Base-by-base conservation (phyloP, 2,888 invertebrate genomes). In the Notocelia uddmanniana region DNA sequence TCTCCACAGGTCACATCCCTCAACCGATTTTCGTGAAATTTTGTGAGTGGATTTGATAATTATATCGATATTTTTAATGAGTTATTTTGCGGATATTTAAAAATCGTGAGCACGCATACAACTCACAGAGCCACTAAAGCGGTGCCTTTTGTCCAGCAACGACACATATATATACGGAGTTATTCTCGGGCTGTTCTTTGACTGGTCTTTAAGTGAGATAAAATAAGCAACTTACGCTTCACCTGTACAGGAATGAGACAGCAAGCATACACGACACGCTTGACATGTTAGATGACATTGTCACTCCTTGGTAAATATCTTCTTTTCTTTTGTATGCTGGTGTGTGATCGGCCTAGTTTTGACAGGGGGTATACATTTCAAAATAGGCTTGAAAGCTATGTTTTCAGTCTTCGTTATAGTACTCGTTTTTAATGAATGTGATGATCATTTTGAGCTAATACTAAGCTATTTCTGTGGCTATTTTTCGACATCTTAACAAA, bases 221-320 rank as follows among this genome's bases (percentile, higher is more conserved):
- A 52, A 52, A 63, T 63, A 63, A 52, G 63, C 50, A 52, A 37
- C 64, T 23, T 19, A 54, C 64, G 31, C 58, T 71, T 71, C 66
- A 67, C 41, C 48, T 50, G 48, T 50, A 45, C 71, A 71, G 71
- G 71, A 71, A 67, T 71, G 71, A 67, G 19, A 69, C 68, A 67
- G 41, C 45, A 73, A 69, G 74, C 73, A 77, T 70, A 37, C 67
- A 48, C 57, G 48, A 67, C 75, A 75, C 69, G 72, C 72, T 67
- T 67, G 54, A 60, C 68, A 60, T 68, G 19, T 62, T 72, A 68
- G 67, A 67, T 55, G 72, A 62, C 23, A 68, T 68, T 62, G 55
- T 62, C 48, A 34, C 45, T 13, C 34, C 67, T 57, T 72, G 72
- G 72, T 72, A 72, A 72, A 72, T 72, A 71, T 21, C 18, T 21